Conservation (phyloP, 2,888 invertebrate species). For the Dinocampus coccinellae region DNA sequence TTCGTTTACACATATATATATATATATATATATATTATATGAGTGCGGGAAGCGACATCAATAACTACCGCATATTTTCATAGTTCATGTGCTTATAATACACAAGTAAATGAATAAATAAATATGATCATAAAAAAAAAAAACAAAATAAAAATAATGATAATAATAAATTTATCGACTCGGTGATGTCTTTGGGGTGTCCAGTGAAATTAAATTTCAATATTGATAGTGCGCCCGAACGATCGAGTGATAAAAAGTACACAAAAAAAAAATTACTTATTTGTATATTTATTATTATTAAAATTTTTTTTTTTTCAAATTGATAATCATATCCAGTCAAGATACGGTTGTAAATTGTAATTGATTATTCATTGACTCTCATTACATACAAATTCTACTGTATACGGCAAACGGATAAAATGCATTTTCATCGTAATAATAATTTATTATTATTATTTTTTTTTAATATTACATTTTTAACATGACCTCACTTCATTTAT, state of each 20-base stretch:
- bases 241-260: background rate
- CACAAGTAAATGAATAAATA: background rate
- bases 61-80: slow-evolving; percentile 10
- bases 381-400: background rate
- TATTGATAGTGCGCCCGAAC: background rate
- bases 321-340: no score
- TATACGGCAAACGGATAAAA: background rate
- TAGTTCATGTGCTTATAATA: background rate
- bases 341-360: slow-evolving; percentile 13
- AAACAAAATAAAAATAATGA: no score
- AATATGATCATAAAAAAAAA: background rate
- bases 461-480: no score
- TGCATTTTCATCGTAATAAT: background rate
- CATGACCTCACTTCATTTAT: background rate
- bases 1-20: no score
- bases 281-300: background rate
- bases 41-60: slow-evolving; percentile 23
- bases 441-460: no score
- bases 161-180: no score
- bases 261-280: background rate
- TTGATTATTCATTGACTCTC: slow-evolving; percentile 33
- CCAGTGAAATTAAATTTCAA: slow-evolving; percentile 10
- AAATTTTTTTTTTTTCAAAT: background rate
- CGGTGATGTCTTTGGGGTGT: no score
- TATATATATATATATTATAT: no score